Base-by-base conservation (phyloP, 30 jellyfish, hydroid and myxozoan species). In the Hydra vulgaris region DNA sequence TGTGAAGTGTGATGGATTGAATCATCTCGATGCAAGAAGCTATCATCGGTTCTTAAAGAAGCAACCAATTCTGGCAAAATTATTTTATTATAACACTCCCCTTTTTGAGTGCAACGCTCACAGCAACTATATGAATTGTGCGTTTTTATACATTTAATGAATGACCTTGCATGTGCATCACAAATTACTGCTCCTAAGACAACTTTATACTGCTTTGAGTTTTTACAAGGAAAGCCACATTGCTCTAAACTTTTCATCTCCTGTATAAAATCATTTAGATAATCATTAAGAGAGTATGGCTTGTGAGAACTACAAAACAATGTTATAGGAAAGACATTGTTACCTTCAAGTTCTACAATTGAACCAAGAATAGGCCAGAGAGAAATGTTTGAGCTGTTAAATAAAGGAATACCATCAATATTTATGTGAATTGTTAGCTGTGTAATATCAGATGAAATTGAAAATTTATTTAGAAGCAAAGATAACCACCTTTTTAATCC, bases 351-450 rank as follows among this genome's bases (percentile, higher is more conserved):
- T 40, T 40, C 61, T 40, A 40, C 61, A 40, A 40, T 25, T 25
- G 54, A 21, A 23, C 76, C 78, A 53, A 78, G 85, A 56, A 78
- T 78, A 17, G 85, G 85, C 85, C 85, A 78, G 54, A 78, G 22
- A 53, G 66, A 55, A 78, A 78, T 55, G 69, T 55, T 56, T 40
- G 79, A 40, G 66, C 76, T 15, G 56, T 78, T 78, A 56, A 78
- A 78, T 21, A 78, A 55, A 22, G 85, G 85, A 22, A 78, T 23
- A 66, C 85, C 85, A 78, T 78, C 85, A 26, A 78, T 78, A 56
- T 78, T 78, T 40, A 78, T 21, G 53, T 21, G 66, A 66, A 78
- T 40, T 40, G 61, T 40, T 3, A 40, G 61, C 61, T 40, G 61
- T 40, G 61, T 40, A 40, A 40, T 40, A 40, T 40, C 61, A 40